Evolutionary conservation across 2,888 invertebrate genomes (phyloP), one percentile per base, ranked within the genome.

Genomic region (Nymphalis urticae): DNA sequence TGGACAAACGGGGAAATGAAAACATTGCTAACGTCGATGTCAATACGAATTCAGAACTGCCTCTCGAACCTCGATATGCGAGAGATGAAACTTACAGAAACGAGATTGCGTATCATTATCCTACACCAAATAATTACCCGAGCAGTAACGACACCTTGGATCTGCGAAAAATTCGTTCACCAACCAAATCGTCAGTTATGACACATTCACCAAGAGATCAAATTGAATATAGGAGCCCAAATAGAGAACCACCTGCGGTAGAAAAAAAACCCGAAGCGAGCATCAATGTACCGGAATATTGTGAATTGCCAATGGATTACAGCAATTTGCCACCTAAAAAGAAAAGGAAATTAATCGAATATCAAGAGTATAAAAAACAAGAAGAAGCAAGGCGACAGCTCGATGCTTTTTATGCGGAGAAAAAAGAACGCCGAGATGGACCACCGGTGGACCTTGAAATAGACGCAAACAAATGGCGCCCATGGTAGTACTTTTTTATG

Each of bases 291-390:
- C 89, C 91, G 84, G 90, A 91, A 87, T 89, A 85, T 62, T 89
- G 90, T 87, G 89, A 91, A 87, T 88, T 80, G 76, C 83, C 90
- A 75, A 91, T 89, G 90, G 90, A 92, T 86, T 92, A 92, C 86
- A 92, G 86, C 82, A 92, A 92, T 82, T 82, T 92, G 79, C 92
- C 92, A 76, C 92, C 92, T 75, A 92, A 92, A 87, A 92, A 92
- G 89, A 92, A 92, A 85, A 90, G 92, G 83, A 92, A 92, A 82
- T 80, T 92, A 77, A 90, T 92, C 79, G 92, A 92, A 86, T 92
- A 92, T 85, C 92, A 92, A 76, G 92, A 92, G 84, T 88, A 87
- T 79, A 92, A 91, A 89, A 92, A 90, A 81, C 90, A 90, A 78
- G 92, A 92, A 80, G 92, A 90, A 82, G 90, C 90, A 62, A 88